Conservation (phyloP, 2,888 invertebrate species). For the Latheticus oryzae region DNA sequence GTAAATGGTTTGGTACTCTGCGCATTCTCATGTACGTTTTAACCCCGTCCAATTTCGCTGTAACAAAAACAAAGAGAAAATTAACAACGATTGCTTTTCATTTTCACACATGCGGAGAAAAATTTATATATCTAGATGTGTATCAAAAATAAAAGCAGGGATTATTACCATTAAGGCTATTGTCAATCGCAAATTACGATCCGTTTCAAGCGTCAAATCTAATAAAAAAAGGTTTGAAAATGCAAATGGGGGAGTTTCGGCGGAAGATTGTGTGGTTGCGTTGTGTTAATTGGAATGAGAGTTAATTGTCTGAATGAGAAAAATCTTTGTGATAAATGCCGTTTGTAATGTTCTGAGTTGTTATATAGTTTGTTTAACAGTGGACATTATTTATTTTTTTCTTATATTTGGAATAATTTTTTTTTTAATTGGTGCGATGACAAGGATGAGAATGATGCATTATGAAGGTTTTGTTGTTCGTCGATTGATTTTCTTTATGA, state of each 20-base stretch:
- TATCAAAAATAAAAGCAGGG: too few species aligned
- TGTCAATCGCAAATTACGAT: slow-evolving; percentile 13
- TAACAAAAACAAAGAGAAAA: slow-evolving; percentile 65
- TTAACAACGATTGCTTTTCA: too few species aligned
- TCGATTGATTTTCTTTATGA: slow-evolving; percentile 25
- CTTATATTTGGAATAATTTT: too few species aligned
- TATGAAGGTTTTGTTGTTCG: slow-evolving; percentile 24
- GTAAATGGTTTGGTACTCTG: slow-evolving; percentile 92
- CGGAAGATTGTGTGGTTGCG: slow-evolving; percentile 9
- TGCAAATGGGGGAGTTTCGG: slow-evolving; percentile 13
- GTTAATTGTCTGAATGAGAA: not conserved
- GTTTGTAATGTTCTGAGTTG: too few species aligned
- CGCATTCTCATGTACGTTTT: slow-evolving; percentile 99
- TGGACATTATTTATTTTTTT: too few species aligned
- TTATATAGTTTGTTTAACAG: too few species aligned
- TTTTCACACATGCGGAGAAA: too few species aligned
- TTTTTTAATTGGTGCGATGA: too few species aligned
- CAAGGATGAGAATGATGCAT: slow-evolving; percentile 11
- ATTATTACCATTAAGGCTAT: too few species aligned
- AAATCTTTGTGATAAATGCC: too few species aligned
- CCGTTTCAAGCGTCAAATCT: slow-evolving; percentile 13
- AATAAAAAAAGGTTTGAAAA: slow-evolving; percentile 30
- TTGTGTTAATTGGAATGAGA: slow-evolving; percentile 4
- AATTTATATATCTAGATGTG: too few species aligned
- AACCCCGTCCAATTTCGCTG: slow-evolving; percentile 97